Evolutionary conservation across 2,888 invertebrate species (phyloP), one percentile per base, ranked within the genome.

Genomic region (Sarcophaga subvicina): DNA sequence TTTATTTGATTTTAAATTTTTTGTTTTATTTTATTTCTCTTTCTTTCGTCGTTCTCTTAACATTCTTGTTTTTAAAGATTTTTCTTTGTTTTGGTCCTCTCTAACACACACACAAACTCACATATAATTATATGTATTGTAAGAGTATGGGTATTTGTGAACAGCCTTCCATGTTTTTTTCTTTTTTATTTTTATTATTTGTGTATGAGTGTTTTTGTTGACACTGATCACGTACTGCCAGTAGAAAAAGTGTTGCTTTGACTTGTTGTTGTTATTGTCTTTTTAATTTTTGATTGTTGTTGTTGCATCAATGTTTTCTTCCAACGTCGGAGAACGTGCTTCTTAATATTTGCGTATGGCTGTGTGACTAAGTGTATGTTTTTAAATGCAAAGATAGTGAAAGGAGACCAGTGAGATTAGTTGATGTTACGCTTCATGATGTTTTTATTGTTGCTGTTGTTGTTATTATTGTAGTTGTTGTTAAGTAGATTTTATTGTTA

Each of bases 221-320:
- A 85, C 81, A 85, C 82, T 64, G 79, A 82, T 82, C 85, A 85
- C 85, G 85, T 85, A 82, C 85, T 62, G 49, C 69, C 81, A 70
- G 78, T 78, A 79, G 71, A 75, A 75, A 22, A 49, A 82, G 78
- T 85, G 73, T 69, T 80, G 66, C 54, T 45, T 54, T 64, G 54
- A 64, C 71, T 81, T 49, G 45, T 63, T 59, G n/a, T n/a, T n/a
- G n/a, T 76, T 63, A 64, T 70, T 76, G 63, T 76, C 49, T 22
- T 78, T 62, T 49, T 70, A 22, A 22, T 59, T 54, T 79, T 37
- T 37, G 37, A 37, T 37, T 37, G 37, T 37, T 37, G 37, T 37
- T 37, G 37, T 37, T 22, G 37, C 37, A 37, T 37, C 37, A 37
- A 2, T 37, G 37, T 37, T 37, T 37, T 37, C 37, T 37, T 8